These are phyloP conservation scores for Pectinophora gossypiella DNA, from an alignment of 1,140 invertebrate species.

Conservation along the genomic window DNA sequence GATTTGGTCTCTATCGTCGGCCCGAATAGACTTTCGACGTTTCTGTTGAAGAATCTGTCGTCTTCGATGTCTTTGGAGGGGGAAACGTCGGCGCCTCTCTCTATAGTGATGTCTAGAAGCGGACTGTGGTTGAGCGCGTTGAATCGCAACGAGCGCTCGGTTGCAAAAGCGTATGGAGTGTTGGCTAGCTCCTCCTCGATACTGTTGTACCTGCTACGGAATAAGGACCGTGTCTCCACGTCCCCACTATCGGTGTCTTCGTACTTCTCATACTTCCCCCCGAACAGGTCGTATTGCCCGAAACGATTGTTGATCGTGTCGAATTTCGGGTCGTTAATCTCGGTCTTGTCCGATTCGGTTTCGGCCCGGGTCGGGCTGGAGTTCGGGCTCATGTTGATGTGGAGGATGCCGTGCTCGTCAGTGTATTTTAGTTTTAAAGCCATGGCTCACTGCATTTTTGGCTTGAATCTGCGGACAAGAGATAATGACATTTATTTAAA, in stretches of 20 bases:
- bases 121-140: conserved; percentile 29
- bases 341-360: conserved; percentile 13
- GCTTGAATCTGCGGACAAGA: not conserved
- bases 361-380: conserved; percentile 18
- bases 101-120: conserved; percentile 52
- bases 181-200: conserved; percentile 70
- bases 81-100: conserved; percentile 31
- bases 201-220: conserved; percentile 69
- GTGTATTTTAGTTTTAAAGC: conserved; percentile 64
- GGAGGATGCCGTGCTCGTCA: conserved; percentile 62
- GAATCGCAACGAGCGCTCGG: conserved; percentile 33
- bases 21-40: conserved; percentile 37
- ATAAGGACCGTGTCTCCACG: conserved; percentile 44
- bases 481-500: not conserved
- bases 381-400: conserved; percentile 58
- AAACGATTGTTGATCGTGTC: conserved; percentile 64
- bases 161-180: conserved; percentile 71
- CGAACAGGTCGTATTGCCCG: conserved; percentile 60
- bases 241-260: conserved; percentile 38
- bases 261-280: conserved; percentile 54
- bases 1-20: conserved; percentile 42
- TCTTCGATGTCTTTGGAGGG: conserved; percentile 51
- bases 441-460: conserved; percentile 23
- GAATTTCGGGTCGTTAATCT: conserved; percentile 51
- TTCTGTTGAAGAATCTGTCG: conserved; percentile 45